Conservation (phyloP, 2,888 invertebrate genomes). For the Flexamia atlantica region DNA sequence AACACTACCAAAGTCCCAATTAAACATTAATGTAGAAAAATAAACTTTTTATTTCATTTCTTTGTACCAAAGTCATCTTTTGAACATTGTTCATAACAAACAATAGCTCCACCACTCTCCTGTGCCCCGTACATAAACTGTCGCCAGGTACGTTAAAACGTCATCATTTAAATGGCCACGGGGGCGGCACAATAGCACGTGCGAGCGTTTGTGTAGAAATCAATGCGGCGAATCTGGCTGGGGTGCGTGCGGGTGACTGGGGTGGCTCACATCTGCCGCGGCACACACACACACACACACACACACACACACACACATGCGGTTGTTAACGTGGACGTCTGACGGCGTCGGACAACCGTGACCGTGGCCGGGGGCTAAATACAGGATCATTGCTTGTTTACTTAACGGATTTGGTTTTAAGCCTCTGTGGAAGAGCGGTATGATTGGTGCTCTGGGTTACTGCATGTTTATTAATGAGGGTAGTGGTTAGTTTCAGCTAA, state of each 20-base stretch:
- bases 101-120: not conserved
- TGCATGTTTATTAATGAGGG: too few relatives aligned
- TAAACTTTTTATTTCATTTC: too few relatives aligned
- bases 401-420: conserved; percentile 9
- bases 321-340: not conserved
- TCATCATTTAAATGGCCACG: conserved; percentile 51
- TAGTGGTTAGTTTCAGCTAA: too few relatives aligned
- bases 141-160: conserved; percentile 56
- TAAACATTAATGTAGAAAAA: too few relatives aligned
- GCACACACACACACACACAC: conserved; percentile 12
- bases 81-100: too few relatives aligned
- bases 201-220: conserved; percentile 50
- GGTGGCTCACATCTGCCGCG: conserved; percentile 42
- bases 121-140: conserved; percentile 28
- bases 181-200: conserved; percentile 36
- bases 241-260: not conserved
- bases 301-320: conserved; percentile 44
- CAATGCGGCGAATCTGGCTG: conserved; percentile 50
- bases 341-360: conserved; percentile 35
- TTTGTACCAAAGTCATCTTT: too few relatives aligned
- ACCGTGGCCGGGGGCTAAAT: conserved; percentile 25
- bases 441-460: too few relatives aligned
- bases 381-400: conserved; percentile 34
- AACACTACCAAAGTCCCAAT: too few relatives aligned
- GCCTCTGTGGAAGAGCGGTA: not conserved